Evolutionary conservation across 2,888 invertebrate species (phyloP), one percentile per base, ranked within the genome.

Genomic region (Synergus japonicus): DNA sequence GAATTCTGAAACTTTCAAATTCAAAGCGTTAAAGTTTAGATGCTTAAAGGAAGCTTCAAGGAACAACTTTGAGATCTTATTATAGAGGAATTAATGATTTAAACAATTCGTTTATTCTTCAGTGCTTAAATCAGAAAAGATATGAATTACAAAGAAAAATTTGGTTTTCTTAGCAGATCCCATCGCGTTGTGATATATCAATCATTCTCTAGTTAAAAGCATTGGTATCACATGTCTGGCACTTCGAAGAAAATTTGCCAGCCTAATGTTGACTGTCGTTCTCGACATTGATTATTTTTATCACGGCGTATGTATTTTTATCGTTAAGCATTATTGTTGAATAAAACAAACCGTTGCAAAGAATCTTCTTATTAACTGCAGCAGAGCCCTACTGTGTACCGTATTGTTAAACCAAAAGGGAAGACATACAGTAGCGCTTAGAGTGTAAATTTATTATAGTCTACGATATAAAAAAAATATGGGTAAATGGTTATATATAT

Each of bases 401-500:
- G 76, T 79, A 78, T 78, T 73, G 73, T 76, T 78, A 76, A 76
- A 78, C 54, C 15, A 83, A 81, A 79, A 81, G 69, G 80, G 77
- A 78, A 84, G 78, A 79, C 44, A 60, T 80, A 79, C 81, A 78
- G 80, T 84, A 85, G 78, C 81, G 63, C 80, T 79, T 85, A 85
- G 81, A 80, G 81, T 77, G 83, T 83, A 79, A 79, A 76, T 73
- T 79, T 54, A 54, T 73, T 73, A 73, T 54, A 73, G 41, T 54
- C 54, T 73, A 54, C 73, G 67, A 81, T 84, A 79, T 80, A 66
- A 77, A 80, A 82, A 78, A 80, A 78, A 78, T 83, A 83, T 77
- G 83, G 83, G 82, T 83, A 82, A 87, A 86, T 85, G 85, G 83
- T 85, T 83, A 87, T 81, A 80, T 82, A 82, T 80, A 49, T 73